phyloP scores from a whole-genome alignment of 2,888 invertebrate species.

The Eupithecia dodoneata region DNA sequence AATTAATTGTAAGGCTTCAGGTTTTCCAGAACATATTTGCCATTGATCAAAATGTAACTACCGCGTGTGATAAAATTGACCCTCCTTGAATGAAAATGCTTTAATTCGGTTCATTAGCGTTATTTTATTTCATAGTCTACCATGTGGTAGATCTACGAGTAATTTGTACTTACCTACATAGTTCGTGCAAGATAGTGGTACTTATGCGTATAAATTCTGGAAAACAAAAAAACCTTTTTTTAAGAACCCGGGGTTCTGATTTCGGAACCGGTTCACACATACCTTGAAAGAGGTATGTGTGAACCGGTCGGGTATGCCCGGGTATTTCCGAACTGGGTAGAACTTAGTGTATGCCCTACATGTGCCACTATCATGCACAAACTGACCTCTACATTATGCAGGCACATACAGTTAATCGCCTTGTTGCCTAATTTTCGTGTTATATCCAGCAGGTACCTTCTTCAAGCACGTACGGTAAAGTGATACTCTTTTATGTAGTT shows the following conservation, averaged over 20 bases:
- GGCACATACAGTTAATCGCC: not conserved
- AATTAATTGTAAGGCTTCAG: not conserved
- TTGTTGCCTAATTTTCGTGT: slow-evolving; percentile 12
- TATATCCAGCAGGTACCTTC: not conserved
- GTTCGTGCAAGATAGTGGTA: too few species aligned
- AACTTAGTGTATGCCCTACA: not conserved
- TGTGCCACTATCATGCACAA: not conserved
- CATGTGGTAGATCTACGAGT: not conserved
- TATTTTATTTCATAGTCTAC: not conserved
- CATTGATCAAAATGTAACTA: not conserved
- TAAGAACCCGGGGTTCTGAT: too few species aligned
- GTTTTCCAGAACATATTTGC: not conserved
- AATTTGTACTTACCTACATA: too few species aligned
- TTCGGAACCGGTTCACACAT: not conserved
- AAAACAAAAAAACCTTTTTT: too few species aligned
- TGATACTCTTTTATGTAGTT: slow-evolving; percentile 21
- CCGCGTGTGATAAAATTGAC: not conserved
- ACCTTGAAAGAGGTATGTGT: not conserved
- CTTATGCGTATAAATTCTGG: too few species aligned
- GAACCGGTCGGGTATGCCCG: not conserved
- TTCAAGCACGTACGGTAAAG: slow-evolving; percentile 14
- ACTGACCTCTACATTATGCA: not conserved
- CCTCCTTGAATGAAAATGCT: not conserved
- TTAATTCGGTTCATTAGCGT: not conserved
- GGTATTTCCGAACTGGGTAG: not conserved